Evolutionary conservation across 1,140 invertebrate species (phyloP).

Genomic region (Hermetia illucens): DNA sequence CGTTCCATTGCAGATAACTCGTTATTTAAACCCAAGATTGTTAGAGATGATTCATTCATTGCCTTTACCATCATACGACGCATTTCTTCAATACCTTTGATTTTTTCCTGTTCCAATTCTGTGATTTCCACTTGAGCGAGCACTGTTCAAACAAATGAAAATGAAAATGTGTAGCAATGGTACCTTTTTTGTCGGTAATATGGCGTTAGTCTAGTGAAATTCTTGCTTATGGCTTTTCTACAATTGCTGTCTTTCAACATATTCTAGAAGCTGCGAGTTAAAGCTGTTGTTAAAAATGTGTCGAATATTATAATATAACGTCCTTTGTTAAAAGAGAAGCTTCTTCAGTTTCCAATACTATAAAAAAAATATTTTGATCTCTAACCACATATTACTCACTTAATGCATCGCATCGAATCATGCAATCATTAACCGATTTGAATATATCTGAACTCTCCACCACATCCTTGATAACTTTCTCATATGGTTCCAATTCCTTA

Average conservation of each 20-base stretch:
- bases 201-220: too few species aligned
- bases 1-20: constrained; percentile 20
- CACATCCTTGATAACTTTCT: constrained; percentile 14
- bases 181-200: too few species aligned
- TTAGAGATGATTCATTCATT: constrained; percentile 22
- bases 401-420: constrained; percentile 3
- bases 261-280: too few species aligned
- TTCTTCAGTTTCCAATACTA: too few species aligned
- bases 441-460: constrained; percentile 16
- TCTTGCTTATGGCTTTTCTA: too few species aligned
- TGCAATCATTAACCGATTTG: constrained; percentile 10
- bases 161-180: too few species aligned
- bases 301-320: neutral
- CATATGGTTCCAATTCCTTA: constrained; percentile 2
- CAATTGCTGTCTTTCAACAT: too few species aligned
- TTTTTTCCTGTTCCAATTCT: constrained; percentile 17
- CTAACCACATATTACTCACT: too few species aligned
- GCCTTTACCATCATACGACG: constrained; percentile 22
- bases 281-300: too few species aligned
- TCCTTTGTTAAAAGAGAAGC: neutral
- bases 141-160: too few species aligned
- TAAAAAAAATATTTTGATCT: too few species aligned
- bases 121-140: constrained; percentile 23
- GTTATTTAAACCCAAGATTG: constrained; percentile 24
- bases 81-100: constrained; percentile 24